These are phyloP conservation scores for Drosophila ogumai DNA, from an alignment of 1,140 invertebrate genomes.

Conservation along the genomic window DNA sequence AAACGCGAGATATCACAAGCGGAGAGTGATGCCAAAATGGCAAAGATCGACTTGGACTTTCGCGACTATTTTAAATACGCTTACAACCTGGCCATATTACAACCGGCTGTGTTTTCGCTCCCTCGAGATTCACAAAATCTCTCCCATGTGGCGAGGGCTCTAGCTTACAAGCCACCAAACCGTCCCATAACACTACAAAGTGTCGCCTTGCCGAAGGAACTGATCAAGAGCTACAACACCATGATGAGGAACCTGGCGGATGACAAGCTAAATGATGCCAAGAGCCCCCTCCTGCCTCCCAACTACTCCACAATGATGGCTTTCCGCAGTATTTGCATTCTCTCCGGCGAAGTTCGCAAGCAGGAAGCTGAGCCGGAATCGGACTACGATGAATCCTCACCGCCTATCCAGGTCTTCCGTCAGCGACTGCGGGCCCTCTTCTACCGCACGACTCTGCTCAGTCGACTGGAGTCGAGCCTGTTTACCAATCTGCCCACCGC, in stretches of 20 bases:
- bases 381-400: slow-evolving; percentile 35
- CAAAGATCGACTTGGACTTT: slow-evolving; percentile 31
- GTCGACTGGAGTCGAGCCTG: slow-evolving; percentile 49
- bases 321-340: slow-evolving; percentile 74
- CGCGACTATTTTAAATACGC: slow-evolving; percentile 72
- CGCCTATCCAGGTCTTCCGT: slow-evolving; percentile 56
- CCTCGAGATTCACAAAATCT: slow-evolving; percentile 36
- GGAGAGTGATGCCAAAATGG: neutral
- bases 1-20: neutral
- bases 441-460: slow-evolving; percentile 67
- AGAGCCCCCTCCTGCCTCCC: slow-evolving; percentile 51
- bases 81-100: slow-evolving; percentile 62
- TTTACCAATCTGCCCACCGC: slow-evolving; percentile 48
- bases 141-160: slow-evolving; percentile 11
- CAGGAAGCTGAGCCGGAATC: neutral
- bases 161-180: slow-evolving; percentile 21
- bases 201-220: slow-evolving; percentile 12
- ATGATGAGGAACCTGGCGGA: slow-evolving; percentile 27
- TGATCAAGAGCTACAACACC: slow-evolving; percentile 35
- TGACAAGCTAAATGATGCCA: neutral
- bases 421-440: slow-evolving; percentile 66
- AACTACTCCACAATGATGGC: slow-evolving; percentile 75
- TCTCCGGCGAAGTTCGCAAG: slow-evolving; percentile 43
- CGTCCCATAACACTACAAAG: slow-evolving; percentile 9
- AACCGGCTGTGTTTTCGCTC: slow-evolving; percentile 5